Base-by-base conservation (phyloP, 2,113 vertebrate genomes). In the Aptenodytes patagonicus region DNA sequence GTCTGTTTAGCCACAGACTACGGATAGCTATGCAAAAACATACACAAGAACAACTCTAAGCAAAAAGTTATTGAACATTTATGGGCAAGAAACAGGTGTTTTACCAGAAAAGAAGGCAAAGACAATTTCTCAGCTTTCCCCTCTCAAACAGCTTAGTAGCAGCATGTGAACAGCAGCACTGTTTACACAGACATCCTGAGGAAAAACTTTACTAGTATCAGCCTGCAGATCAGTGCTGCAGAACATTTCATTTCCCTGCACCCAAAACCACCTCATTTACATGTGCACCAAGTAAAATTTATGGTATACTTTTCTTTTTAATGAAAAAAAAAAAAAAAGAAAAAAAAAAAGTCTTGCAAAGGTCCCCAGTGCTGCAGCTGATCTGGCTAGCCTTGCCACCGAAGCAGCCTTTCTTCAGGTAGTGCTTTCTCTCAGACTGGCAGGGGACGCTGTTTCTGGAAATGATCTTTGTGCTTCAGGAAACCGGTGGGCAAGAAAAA, bases 71-170 rank as follows among this genome's bases (percentile, higher is more conserved):
- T 2, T 34, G 13, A 46, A 24, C 13, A 15, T 4, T 19, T 31
- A 38, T 1, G 7, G 54, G 42, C 18, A 51, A 49, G 40, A 79
- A 79, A 42, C 2, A 19, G 0, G 1, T 6, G 20, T 69, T 70
- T 49, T n/a, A 75, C 16, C 18, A n/a, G 34, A 38, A 61, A 58
- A 62, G 57, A 8, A 4, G 7, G 81, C 3, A 11, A 51, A 58
- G 49, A 18, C 19, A 34, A 15, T 6, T 68, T 29, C 62, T 64
- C 42, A 17, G 16, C 55, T 49, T 52, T 25, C 58, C 8, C n/a
- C 34, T 71, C 31, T 28, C 49, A 34, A 40, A 21, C 14, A 65
- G 49, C 0, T 1, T 15, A 58, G 60, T 13, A 77, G 46, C 22
- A 82, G 38, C 9, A 7, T 3, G 20, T 26, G 38, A 40, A 36